A percentile compares a stretch with the other conserved stretches of the same genome.
These are phyloP conservation scores for Mormyrus lacerda DNA, from an alignment of 2,113 vertebrate species.

Conservation along the genomic window DNA sequence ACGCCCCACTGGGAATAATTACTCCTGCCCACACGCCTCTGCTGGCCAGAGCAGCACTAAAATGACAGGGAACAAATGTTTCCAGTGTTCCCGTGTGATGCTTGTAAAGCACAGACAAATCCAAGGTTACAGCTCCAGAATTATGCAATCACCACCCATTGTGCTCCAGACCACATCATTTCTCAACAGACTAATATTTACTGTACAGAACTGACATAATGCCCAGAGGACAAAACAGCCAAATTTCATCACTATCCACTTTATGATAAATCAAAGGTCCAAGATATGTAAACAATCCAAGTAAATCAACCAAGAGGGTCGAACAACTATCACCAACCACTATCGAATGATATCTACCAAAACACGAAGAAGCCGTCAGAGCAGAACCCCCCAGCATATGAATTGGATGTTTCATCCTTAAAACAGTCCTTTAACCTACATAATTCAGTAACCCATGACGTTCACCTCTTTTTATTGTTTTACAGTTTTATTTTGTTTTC, in stretches of 20 bases:
- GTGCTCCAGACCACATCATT: neutral
- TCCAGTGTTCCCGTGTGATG: neutral
- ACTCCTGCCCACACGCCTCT: neutral
- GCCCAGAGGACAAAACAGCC: neutral
- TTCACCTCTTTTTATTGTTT: neutral
- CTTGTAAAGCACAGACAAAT: neutral
- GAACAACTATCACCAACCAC: too few relatives aligned
- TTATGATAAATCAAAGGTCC: neutral
- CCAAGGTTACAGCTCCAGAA: neutral
- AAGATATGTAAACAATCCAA: neutral
- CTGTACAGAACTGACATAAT: neutral
- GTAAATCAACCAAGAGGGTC: neutral
- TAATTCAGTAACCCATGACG: neutral
- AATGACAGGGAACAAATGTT: neutral
- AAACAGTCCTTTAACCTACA: neutral
- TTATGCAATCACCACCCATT: neutral
- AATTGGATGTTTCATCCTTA: neutral
- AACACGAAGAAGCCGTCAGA: neutral
- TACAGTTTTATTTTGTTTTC: neutral
- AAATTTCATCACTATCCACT: neutral
- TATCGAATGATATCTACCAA: neutral
- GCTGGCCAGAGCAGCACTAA: neutral
- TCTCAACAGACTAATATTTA: slow-evolving; percentile 6
- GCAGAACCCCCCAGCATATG: neutral
- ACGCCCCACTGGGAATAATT: neutral